Base-by-base conservation (phyloP, 2,113 vertebrate genomes). In the Poecilia latipinna region DNA sequence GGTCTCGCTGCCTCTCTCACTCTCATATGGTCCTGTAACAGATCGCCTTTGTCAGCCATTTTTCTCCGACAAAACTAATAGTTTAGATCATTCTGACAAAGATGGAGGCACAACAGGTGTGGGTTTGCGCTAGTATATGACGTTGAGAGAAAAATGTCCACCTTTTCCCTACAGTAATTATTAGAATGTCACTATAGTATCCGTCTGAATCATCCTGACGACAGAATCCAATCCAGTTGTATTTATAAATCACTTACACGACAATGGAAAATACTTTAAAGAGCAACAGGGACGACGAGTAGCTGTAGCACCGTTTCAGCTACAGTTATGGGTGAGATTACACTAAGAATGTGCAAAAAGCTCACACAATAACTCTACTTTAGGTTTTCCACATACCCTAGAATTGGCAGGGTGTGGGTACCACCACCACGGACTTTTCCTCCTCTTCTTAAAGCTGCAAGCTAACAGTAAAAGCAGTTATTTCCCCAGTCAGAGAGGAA, bases 31-130 rank as follows among this genome's bases (percentile, higher is more conserved):
- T 61, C 73, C 39, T 70, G 83, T 87, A 78, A 69, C 72, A 75
- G 86, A 82, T 76, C 32, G 31, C 68, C 73, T 61, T 71, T 82
- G 85, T 85, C 80, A 70, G 76, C 66, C 72, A 76, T 83, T 79
- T 72, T 88, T 81, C 73, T 66, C 48, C 48, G 86, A 51, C 44
- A 72, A 87, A 78, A 83, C 72, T 82, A 82, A 33, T 35, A 74
- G 68, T 26, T 33, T 42, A 24, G 51, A 77, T 82, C 86, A 84
- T 70, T 77, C 79, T 82, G 80, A 87, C 80, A 87, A 54, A 62
- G 29, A 33, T 22, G 0, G 12, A 13, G 67, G 10, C 31, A 35
- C 28, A 78, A 68, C 75, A 82, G 84, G 78, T 86, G 80, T 70
- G 42, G 12, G 82, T 70, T 73, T 70, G 65, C 13, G 11, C 4